phyloP scores from a whole-genome alignment of 1,140 invertebrate genomes.

The Papilio glaucus region DNA sequence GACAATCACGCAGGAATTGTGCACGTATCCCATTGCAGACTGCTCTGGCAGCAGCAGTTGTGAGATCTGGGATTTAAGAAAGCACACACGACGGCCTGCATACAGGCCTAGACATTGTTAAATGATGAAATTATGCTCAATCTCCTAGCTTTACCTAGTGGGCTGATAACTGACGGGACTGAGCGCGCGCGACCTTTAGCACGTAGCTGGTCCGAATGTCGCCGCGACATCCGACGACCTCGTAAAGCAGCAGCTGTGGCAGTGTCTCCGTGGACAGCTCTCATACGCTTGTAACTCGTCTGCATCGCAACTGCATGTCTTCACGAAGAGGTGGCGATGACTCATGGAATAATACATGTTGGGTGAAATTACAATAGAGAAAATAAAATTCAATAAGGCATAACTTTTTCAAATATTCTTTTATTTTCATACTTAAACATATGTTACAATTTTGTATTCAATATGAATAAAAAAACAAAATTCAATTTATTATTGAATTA shows the following conservation, averaged over 20 bases:
- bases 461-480: constrained; percentile 79
- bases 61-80: constrained; percentile 64
- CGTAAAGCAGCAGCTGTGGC: constrained; percentile 44
- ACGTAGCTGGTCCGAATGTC: constrained; percentile 48
- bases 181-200: constrained; percentile 53
- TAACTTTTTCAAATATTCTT: constrained; percentile 65
- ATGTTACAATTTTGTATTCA: constrained; percentile 82
- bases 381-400: constrained; percentile 63
- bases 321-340: constrained; percentile 69
- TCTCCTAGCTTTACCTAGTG: constrained; percentile 78
- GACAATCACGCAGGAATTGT: constrained; percentile 18
- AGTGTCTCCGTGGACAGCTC: constrained; percentile 44
- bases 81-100: constrained; percentile 58
- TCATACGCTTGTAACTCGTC: constrained; percentile 49
- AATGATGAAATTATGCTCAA: constrained; percentile 59
- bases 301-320: constrained; percentile 57
- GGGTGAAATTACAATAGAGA: constrained; percentile 73
- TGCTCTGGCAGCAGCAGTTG: constrained; percentile 40
- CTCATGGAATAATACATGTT: constrained; percentile 81
- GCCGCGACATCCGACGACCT: constrained; percentile 44
- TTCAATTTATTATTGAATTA: constrained; percentile 76
- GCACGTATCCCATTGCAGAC: constrained; percentile 9
- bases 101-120: constrained; percentile 46
- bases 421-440: constrained; percentile 82
- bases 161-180: constrained; percentile 77